A percentile compares a stretch with the other conserved stretches of the same genome.
phyloP scores from a whole-genome alignment of 1,140 invertebrate genomes.

The Atta cephalotes region DNA sequence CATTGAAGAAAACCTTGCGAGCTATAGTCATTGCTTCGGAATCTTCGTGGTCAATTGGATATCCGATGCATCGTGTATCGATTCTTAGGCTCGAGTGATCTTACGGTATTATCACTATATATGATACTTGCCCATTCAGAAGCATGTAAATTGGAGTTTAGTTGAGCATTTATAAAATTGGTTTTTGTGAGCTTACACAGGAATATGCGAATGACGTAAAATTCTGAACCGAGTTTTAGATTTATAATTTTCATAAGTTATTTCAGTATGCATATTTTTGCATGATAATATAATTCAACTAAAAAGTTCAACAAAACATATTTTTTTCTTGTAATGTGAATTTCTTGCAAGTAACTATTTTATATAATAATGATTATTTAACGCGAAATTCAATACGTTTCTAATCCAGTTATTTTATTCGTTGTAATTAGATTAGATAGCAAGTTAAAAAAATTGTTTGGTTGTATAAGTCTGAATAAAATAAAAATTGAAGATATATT shows the following conservation, averaged over 20 bases:
- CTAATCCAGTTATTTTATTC: background rate
- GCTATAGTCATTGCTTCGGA: conserved; percentile 64
- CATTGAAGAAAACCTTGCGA: conserved; percentile 28
- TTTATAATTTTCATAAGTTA: background rate
- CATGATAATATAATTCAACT: background rate
- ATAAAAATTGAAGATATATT: background rate
- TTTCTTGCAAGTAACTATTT: background rate
- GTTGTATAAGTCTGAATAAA: background rate
- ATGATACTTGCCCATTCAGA: conserved; percentile 13
- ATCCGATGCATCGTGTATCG: conserved; percentile 60
- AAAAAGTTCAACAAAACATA: background rate
- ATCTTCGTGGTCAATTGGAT: conserved; percentile 68
- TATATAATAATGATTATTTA: background rate
- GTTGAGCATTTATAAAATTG: conserved; percentile 42
- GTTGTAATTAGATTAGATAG: background rate
- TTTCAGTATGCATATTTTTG: background rate
- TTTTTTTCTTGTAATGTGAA: conserved; percentile 18
- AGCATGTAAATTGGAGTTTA: conserved; percentile 47
- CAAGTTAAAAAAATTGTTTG: background rate
- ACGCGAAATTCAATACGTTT: background rate
- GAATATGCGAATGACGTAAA: conserved; percentile 3
- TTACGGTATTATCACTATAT: conserved; percentile 18
- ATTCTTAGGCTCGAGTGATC: conserved; percentile 55
- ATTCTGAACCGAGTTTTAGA: background rate
- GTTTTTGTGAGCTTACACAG: background rate